Evolutionary conservation across 2,888 invertebrate species (phyloP).

Genomic region (Drosophila mayaguana): DNA sequence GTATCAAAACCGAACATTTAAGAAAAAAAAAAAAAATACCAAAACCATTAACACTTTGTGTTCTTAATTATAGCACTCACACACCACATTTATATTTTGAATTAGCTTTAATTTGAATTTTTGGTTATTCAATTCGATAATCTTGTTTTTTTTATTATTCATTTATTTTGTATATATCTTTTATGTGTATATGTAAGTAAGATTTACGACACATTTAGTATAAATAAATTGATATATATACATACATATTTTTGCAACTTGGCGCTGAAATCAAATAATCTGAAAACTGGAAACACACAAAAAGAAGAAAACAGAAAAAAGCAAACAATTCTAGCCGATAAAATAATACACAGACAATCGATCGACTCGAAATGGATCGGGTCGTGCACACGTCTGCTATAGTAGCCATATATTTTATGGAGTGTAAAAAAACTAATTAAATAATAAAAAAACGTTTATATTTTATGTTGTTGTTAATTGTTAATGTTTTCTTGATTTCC

Average conservation of each 20-base stretch:
- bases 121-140: slow-evolving; percentile 20
- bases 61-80: slow-evolving; percentile 21
- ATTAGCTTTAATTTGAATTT: slow-evolving; percentile 38
- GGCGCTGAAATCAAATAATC: slow-evolving; percentile 83
- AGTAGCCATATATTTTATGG: slow-evolving; percentile 43
- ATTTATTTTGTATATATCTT: slow-evolving; percentile 19
- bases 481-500: slow-evolving; percentile 49
- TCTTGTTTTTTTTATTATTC: slow-evolving; percentile 3
- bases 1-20: slow-evolving; percentile 16
- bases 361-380: slow-evolving; percentile 29
- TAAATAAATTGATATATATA: slow-evolving; percentile 61
- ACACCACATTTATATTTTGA: slow-evolving; percentile 23
- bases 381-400: slow-evolving; percentile 27
- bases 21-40: not conserved
- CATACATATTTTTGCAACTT: slow-evolving; percentile 78
- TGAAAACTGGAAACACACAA: slow-evolving; percentile 52
- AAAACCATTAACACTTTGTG: slow-evolving; percentile 7
- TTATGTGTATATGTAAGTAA: slow-evolving; percentile 45
- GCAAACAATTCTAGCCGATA: slow-evolving; percentile 44
- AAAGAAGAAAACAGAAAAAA: slow-evolving; percentile 44
- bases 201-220: slow-evolving; percentile 50
- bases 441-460: slow-evolving; percentile 39
- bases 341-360: slow-evolving; percentile 34
- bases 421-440: slow-evolving; percentile 55
- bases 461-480: slow-evolving; percentile 42